Base-by-base conservation (phyloP, 2,797 vertebrate species). In the Urosaurus nigricauda region DNA sequence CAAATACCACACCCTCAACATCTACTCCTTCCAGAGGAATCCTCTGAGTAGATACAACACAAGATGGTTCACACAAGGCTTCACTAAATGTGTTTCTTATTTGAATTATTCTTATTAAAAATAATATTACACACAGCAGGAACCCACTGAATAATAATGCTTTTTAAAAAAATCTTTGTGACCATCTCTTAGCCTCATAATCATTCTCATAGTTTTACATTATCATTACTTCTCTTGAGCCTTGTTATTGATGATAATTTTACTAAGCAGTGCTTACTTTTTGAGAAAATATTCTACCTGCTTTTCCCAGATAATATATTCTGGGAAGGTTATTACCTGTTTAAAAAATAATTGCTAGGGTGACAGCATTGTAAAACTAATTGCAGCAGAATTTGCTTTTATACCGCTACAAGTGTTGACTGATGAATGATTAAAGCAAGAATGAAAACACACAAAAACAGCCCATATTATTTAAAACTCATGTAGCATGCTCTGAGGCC, bases 391-490 rank as follows among this genome's bases (percentile, higher is more conserved):
- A 63, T 75, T 74, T 74, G 40, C 84, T 82, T 82, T 43, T 56
- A 35, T 77, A 43, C 43, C 56, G 32, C 79, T 83, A 84, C 11
- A 68, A 35, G 58, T 86, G 29, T 82, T 86, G 79, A 82, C 56
- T 75, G 84, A 68, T 58, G 75, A 65, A 85, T 89, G 47, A 86
- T 86, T 82, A 82, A 82, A 82, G 60, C 71, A 77, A 86, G 70
- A 86, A 86, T 86, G 79, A 89, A 86, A 89, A 86, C 79, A 81
- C 53, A 79, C 65, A 60, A 56, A 89, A 71, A 74, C 24, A 58
- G 37, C 73, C 77, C 47, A 37, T 17, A 47, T 32, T 77, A 83
- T 86, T 89, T 86, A 82, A 80, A 56, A 78, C 21, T n/a, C 60
- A 70, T 26, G 71, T 29, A 56, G 58, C 7, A 79, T 32, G 35